These are phyloP conservation scores for Allolobophora icterica DNA, from an alignment of 2,888 invertebrate genomes.

Conservation along the genomic window DNA sequence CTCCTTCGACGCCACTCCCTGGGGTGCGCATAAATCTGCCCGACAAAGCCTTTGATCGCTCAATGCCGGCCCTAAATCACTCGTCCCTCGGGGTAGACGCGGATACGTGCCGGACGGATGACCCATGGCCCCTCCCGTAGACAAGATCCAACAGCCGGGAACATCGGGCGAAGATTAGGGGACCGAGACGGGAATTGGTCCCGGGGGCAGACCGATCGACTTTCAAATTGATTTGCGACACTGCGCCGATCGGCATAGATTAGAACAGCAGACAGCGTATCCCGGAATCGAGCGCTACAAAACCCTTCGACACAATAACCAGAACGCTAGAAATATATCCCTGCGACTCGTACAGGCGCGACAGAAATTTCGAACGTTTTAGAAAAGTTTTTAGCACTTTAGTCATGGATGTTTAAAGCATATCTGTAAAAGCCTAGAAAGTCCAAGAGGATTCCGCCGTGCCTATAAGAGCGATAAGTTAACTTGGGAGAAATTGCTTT, in stretches of 20 bases:
- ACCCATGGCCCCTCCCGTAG: slow-evolving; percentile 3
- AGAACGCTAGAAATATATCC: too few species aligned
- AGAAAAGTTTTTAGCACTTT: too few species aligned
- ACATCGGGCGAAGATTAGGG: slow-evolving; percentile 12
- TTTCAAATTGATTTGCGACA: slow-evolving; percentile 26
- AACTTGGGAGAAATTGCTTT: too few species aligned
- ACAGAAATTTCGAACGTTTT: too few species aligned
- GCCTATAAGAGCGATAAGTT: too few species aligned
- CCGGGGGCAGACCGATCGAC: slow-evolving; percentile 12
- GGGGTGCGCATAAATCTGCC: background rate
- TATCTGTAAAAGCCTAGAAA: too few species aligned
- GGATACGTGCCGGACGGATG: background rate
- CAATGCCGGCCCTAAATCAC: slow-evolving; percentile 9
- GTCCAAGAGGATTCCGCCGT: too few species aligned
- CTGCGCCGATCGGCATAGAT: background rate
- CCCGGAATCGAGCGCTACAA: too few species aligned
- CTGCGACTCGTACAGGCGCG: too few species aligned
- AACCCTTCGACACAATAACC: too few species aligned
- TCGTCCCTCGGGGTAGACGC: background rate
- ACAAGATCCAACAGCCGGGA: slow-evolving; percentile 19
- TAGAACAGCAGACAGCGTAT: background rate
- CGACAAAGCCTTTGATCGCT: background rate
- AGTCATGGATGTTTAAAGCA: too few species aligned
- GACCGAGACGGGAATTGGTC: background rate
- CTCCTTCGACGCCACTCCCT: too few species aligned